These are phyloP conservation scores for Phortica okadai DNA, from an alignment of 2,888 invertebrate genomes.

Conservation along the genomic window DNA sequence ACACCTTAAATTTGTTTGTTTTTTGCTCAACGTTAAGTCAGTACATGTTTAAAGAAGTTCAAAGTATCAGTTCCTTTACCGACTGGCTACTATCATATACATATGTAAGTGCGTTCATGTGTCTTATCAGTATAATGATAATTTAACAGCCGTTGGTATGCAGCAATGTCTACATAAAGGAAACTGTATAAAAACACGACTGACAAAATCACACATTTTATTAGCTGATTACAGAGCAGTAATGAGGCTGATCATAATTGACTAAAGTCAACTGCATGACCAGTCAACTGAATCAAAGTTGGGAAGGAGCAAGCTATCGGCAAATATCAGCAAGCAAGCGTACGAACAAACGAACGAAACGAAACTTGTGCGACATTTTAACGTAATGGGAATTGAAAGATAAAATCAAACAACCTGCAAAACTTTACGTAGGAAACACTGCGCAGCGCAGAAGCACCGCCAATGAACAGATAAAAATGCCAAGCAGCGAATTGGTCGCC, in stretches of 20 bases:
- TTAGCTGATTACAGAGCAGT: constrained; percentile 48
- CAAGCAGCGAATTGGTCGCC: not conserved
- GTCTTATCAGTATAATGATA: not conserved
- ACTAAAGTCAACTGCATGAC: not conserved
- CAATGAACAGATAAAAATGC: constrained; percentile 9
- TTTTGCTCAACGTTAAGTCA: too few relatives aligned
- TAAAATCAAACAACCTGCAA: constrained; percentile 6
- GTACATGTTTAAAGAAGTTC: too few relatives aligned
- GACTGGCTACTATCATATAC: not conserved
- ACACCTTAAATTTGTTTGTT: too few relatives aligned
- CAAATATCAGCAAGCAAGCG: not conserved
- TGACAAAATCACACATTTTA: constrained; percentile 48
- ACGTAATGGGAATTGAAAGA: constrained; percentile 6
- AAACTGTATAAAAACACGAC: constrained; percentile 27
- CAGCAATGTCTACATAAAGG: not conserved
- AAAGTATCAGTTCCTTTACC: not conserved
- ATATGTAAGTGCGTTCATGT: not conserved
- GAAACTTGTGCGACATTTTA: not conserved
- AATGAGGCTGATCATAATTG: not conserved
- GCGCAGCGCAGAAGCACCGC: not conserved
- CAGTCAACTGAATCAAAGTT: not conserved
- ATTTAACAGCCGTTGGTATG: not conserved
- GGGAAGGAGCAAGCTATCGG: not conserved
- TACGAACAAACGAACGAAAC: not conserved
- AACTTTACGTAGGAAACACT: not conserved